Conservation (phyloP, 1,140 invertebrate species). For the Drosophila prosaltans region DNA sequence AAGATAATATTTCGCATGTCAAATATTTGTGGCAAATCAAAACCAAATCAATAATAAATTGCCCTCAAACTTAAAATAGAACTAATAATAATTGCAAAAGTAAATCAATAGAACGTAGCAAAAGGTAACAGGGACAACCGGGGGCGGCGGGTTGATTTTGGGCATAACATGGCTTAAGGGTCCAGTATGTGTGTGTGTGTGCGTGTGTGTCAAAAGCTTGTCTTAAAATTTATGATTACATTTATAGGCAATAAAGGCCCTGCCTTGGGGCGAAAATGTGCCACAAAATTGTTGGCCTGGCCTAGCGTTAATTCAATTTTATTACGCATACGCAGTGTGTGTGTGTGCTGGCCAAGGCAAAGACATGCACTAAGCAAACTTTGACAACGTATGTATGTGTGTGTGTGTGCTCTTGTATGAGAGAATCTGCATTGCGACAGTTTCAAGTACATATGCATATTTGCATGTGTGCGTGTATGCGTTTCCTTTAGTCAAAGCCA, state of each 20-base stretch:
- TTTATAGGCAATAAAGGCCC: constrained; percentile 57
- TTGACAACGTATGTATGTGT: constrained; percentile 26
- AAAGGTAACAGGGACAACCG: constrained; percentile 4
- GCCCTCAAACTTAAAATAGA: constrained; percentile 46
- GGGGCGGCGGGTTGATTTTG: neutral
- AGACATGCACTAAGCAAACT: constrained; percentile 47
- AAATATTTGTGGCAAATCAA: constrained; percentile 40
- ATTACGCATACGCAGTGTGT: constrained; percentile 70
- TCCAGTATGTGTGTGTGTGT: neutral
- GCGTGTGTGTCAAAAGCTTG: constrained; percentile 39
- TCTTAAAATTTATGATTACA: constrained; percentile 65
- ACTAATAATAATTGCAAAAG: constrained; percentile 63
- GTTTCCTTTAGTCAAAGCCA: neutral
- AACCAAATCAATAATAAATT: constrained; percentile 43
- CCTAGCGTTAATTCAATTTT: constrained; percentile 70
- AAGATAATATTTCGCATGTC: constrained; percentile 47
- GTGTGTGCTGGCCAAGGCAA: constrained; percentile 21
- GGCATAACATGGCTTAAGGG: constrained; percentile 34
- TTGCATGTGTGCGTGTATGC: constrained; percentile 13
- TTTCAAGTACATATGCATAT: constrained; percentile 31
- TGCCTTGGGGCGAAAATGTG: constrained; percentile 45
- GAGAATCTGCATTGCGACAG: constrained; percentile 68
- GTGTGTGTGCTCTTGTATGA: constrained; percentile 13
- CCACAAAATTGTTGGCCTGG: constrained; percentile 41
- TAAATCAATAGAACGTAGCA: constrained; percentile 22